Conservation (phyloP, 1,140 invertebrate genomes). For the Cyclina sinensis region DNA sequence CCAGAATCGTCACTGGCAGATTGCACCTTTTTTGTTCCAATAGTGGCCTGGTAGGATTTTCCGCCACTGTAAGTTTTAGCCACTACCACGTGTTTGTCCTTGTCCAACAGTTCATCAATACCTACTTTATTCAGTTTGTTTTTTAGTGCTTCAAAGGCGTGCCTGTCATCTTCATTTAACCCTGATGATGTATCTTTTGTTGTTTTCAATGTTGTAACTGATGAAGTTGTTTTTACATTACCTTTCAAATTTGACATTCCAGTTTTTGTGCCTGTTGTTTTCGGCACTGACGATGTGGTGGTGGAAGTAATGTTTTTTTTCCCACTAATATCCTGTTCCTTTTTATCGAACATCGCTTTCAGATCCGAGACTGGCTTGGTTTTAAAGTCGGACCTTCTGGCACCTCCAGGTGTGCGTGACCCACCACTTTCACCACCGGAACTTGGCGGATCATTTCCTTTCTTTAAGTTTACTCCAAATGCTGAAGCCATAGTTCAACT, state of each 20-base stretch:
- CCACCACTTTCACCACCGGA: not conserved
- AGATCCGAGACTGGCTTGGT: conserved; percentile 62
- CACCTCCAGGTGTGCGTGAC: not conserved
- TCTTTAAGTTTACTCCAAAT: conserved; percentile 58
- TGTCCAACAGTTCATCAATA: conserved; percentile 30
- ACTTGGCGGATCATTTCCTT: not conserved
- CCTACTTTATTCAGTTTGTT: conserved; percentile 35
- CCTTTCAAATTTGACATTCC: not conserved
- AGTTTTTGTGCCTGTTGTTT: conserved; percentile 4
- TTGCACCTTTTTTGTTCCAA: conserved; percentile 45
- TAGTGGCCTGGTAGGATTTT: conserved; percentile 40
- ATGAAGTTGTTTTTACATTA: not conserved
- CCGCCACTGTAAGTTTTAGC: conserved; percentile 58
- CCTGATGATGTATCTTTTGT: not conserved
- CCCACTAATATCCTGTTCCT: not conserved
- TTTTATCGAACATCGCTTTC: conserved; percentile 62
- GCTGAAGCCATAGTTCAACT: conserved; percentile 52
- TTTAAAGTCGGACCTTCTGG: conserved; percentile 49
- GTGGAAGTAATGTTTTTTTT: conserved; percentile 10
- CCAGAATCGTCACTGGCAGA: not conserved
- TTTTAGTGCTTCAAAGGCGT: conserved; percentile 51
- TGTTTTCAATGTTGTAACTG: conserved; percentile 8
- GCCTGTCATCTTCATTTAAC: conserved; percentile 1
- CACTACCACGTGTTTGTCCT: conserved; percentile 17
- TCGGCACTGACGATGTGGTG: not conserved